These are phyloP conservation scores for Patella pellucida DNA, from an alignment of 2,888 invertebrate species.

Conservation along the genomic window DNA sequence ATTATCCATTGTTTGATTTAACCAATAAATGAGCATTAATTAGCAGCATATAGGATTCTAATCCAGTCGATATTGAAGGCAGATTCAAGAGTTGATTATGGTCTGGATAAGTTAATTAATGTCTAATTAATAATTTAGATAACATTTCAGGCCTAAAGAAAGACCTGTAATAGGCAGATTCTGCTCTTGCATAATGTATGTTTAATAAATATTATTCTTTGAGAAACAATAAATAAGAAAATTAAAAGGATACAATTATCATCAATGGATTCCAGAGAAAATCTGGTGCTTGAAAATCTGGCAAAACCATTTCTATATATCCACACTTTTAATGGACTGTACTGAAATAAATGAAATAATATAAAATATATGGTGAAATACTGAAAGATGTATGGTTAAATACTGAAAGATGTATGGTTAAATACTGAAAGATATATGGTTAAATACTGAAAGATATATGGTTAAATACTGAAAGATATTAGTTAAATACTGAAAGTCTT, in stretches of 20 bases:
- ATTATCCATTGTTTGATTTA: too few relatives aligned
- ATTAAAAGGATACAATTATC: slow-evolving; percentile 73
- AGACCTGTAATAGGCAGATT: too few relatives aligned
- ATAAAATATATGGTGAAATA: neutral
- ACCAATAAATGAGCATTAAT: too few relatives aligned
- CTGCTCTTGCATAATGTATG: too few relatives aligned
- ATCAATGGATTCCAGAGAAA: slow-evolving; percentile 75
- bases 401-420: neutral
- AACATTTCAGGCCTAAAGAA: too few relatives aligned
- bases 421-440: neutral
- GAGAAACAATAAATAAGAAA: too few relatives aligned
- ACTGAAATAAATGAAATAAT: slow-evolving; percentile 55
- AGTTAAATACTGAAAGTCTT: neutral
- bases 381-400: neutral
- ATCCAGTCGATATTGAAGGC: too few relatives aligned
- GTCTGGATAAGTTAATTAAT: too few relatives aligned
- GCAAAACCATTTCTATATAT: slow-evolving; percentile 78
- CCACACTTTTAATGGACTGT: slow-evolving; percentile 74
- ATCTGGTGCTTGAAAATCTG: slow-evolving; percentile 76
- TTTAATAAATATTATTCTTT: too few relatives aligned
- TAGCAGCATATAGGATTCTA: too few relatives aligned
- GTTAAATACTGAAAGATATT: neutral
- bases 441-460: neutral
- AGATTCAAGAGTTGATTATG: too few relatives aligned
- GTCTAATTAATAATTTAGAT: too few relatives aligned